These are phyloP conservation scores for Cyanistes caeruleus DNA, from an alignment of 2,113 vertebrate genomes.

Conservation along the genomic window DNA sequence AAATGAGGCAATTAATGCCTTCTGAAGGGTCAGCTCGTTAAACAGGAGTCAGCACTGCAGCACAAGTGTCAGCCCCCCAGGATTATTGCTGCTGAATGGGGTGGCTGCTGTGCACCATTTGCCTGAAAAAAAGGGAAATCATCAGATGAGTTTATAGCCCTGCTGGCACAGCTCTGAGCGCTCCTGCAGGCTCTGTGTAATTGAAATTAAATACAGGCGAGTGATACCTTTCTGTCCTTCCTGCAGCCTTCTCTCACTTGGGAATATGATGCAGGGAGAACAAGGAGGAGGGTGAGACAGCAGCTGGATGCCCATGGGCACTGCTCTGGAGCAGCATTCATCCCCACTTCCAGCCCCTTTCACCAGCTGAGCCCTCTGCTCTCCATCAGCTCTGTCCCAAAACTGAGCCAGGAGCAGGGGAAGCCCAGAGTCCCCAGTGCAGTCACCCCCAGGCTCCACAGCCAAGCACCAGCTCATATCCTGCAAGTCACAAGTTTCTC, in stretches of 20 bases:
- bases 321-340: not conserved
- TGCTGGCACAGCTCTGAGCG: not conserved
- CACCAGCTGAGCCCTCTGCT: rapidly evolving
- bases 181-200: not conserved
- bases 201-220: not conserved
- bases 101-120: not conserved
- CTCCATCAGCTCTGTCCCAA: rapidly evolving
- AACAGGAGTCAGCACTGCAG: not conserved
- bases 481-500: rapidly evolving
- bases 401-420: rapidly evolving
- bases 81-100: not conserved
- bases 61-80: not conserved
- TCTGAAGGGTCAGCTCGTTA: not conserved
- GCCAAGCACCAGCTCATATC: not conserved
- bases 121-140: not conserved
- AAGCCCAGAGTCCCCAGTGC: rapidly evolving
- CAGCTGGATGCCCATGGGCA: not conserved
- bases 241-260: not conserved
- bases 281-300: not conserved
- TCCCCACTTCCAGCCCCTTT: not conserved
- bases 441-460: not conserved
- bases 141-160: not conserved
- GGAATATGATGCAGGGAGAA: rapidly evolving
- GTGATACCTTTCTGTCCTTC: not conserved
- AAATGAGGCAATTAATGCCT: not conserved